Percentiles rank a stretch among this genome's conserved stretches.
These are phyloP conservation scores for Drosophila subobscura DNA, from an alignment of 1,140 invertebrate genomes.

Conservation along the genomic window DNA sequence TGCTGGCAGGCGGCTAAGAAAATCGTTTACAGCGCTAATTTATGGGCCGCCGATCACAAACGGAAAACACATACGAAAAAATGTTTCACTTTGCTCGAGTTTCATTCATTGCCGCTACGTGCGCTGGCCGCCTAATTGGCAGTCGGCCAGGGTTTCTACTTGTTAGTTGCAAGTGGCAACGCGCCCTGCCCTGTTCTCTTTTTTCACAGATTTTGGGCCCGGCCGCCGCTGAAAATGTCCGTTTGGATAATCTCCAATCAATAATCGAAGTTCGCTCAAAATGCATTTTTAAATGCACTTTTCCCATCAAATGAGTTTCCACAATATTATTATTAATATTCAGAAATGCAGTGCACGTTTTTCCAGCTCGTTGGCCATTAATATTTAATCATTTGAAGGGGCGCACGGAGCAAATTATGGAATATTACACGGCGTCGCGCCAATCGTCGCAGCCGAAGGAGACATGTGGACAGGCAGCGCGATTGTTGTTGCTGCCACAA, in stretches of 20 bases:
- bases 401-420: conserved; percentile 68
- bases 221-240: conserved; percentile 25
- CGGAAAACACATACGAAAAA: conserved; percentile 20
- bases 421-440: conserved; percentile 56
- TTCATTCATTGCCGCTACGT: conserved; percentile 61
- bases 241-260: conserved; percentile 76
- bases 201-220: conserved; percentile 22
- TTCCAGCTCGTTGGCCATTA: conserved; percentile 55
- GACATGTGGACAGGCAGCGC: conserved; percentile 16
- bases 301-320: conserved; percentile 40
- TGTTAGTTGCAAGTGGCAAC: conserved; percentile 36
- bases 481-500: conserved; percentile 23
- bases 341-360: conserved; percentile 69
- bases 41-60: conserved; percentile 40
- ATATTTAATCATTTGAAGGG: conserved; percentile 73
- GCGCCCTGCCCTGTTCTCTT: conserved; percentile 73
- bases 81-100: conserved; percentile 50
- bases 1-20: conserved; percentile 63
- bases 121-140: conserved; percentile 67
- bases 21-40: conserved; percentile 75
- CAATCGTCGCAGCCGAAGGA: conserved; percentile 42
- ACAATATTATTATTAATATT: conserved; percentile 62
- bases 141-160: conserved; percentile 38
- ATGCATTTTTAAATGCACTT: conserved; percentile 70
- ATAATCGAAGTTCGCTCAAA: conserved; percentile 22